Base-by-base conservation (phyloP, 1,140 invertebrate species). In the Neodiprion virginianus region DNA sequence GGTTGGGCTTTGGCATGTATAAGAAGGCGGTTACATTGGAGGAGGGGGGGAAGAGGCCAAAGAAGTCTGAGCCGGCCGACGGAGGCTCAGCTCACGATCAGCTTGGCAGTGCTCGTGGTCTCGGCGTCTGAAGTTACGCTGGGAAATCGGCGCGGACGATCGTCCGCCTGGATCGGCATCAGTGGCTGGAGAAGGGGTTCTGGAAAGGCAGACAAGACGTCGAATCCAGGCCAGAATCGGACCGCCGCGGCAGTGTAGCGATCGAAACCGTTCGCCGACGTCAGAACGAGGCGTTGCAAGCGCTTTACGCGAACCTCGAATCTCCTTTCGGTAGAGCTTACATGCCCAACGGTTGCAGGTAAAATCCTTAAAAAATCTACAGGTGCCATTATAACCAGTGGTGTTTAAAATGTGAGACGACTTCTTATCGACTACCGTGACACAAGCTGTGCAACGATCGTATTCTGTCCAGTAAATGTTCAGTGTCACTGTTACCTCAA, bases 201-300 rank as follows among this genome's bases (percentile, higher is more conserved):
- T 78, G 76, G 72, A 77, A 78, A 79, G 79, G 71, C 75, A 69
- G 69, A 66, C 69, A 77, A 78, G 76, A 75, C 76, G 75, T 81
- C 79, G 79, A 85, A 85, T 85, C 80, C 83, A 85, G 83, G 83
- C 82, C 83, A 81, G 81, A 83, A 83, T 82, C 78, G 73, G 77
- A 75, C 77, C 72, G 75, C 49, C 70, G 53, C 50, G 72, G 79
- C 53, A 5, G 53, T 61, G n/a, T 61, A 61, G n/a, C n/a, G n/a
- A n/a, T 71, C 17, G 66, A 72, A 75, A 78, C 76, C 78, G 74
- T 76, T 74, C 77, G 77, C 72, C 53, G 11, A 61, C n/a, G 53
- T 40, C 28, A 40, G 28, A 61, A 11, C 53, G 53, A 53, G 14
- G 28, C 28, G 28, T 40, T 40, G 28, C 28, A 40, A 1, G 28